These are phyloP conservation scores for Caenorhabditis japonica DNA, from an alignment of 2,888 invertebrate genomes.

Conservation along the genomic window DNA sequence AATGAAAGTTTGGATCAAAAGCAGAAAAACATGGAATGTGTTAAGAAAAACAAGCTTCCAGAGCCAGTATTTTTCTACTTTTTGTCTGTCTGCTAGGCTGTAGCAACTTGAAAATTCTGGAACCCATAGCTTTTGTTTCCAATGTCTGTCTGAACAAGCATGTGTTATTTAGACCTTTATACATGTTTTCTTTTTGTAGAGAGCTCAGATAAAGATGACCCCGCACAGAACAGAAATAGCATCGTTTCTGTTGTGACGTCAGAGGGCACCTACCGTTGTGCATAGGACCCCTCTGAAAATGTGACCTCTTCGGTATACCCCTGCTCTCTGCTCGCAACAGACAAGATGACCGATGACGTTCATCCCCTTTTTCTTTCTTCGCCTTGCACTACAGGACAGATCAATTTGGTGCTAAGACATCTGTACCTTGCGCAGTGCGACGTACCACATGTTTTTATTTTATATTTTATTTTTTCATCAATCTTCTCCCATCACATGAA, in stretches of 20 bases:
- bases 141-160: constrained; percentile 29
- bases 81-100: no score
- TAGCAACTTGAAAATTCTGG: constrained; percentile 43
- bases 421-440: constrained; percentile 12
- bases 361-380: not conserved
- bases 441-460: constrained; percentile 37
- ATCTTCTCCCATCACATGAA: not conserved
- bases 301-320: no score
- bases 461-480: not conserved
- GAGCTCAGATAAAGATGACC: no score
- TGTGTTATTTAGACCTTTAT: no score
- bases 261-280: no score
- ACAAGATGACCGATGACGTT: not conserved
- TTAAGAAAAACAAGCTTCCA: constrained; percentile 32
- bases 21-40: constrained; percentile 11
- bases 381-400: not conserved
- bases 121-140: constrained; percentile 26
- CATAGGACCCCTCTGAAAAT: no score
- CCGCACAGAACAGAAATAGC: no score
- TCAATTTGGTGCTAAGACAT: constrained; percentile 35
- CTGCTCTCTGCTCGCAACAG: no score
- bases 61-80: no score
- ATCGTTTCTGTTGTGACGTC: no score
- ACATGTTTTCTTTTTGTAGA: no score
- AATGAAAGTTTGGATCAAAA: constrained; percentile 17